Conservation (phyloP, 2,888 invertebrate species). For the Eupithecia vulgata region DNA sequence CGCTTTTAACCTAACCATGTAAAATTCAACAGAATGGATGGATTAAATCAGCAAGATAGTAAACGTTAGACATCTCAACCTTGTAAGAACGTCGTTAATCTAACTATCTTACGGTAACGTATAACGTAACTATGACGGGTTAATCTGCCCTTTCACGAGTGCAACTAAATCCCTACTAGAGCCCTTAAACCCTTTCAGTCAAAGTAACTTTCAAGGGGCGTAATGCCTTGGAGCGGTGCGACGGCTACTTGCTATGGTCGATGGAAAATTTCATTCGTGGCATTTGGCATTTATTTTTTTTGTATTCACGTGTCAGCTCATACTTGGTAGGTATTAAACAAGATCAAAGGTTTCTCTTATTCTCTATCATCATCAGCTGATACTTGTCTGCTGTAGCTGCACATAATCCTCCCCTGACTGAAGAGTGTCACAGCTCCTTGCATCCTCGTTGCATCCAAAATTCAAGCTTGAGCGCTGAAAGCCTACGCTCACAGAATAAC, state of each 20-base stretch:
- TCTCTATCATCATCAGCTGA: too few species aligned
- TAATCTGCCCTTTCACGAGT: slow-evolving; percentile 19
- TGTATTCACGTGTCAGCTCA: too few species aligned
- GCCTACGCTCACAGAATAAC: too few species aligned
- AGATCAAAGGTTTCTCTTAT: too few species aligned
- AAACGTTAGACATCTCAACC: slow-evolving; percentile 5
- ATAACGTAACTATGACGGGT: slow-evolving; percentile 12
- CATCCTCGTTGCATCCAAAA: too few species aligned
- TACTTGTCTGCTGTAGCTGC: too few species aligned
- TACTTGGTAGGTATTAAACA: too few species aligned
- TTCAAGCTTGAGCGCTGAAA: too few species aligned
- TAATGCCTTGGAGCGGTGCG: not conserved
- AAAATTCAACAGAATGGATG: not conserved
- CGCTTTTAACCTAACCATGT: not conserved
- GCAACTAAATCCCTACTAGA: slow-evolving; percentile 25
- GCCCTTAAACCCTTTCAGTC: slow-evolving; percentile 16
- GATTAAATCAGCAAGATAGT: not conserved
- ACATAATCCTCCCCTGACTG: too few species aligned
- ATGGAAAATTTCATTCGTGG: not conserved
- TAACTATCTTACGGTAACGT: slow-evolving; percentile 3
- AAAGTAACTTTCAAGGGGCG: slow-evolving; percentile 6
- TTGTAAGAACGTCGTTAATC: slow-evolving; percentile 6
- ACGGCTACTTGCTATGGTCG: not conserved
- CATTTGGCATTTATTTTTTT: too few species aligned
- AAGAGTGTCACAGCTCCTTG: too few species aligned